phyloP scores from a whole-genome alignment of 1,140 invertebrate genomes.

The Euura saliciscinereae region DNA sequence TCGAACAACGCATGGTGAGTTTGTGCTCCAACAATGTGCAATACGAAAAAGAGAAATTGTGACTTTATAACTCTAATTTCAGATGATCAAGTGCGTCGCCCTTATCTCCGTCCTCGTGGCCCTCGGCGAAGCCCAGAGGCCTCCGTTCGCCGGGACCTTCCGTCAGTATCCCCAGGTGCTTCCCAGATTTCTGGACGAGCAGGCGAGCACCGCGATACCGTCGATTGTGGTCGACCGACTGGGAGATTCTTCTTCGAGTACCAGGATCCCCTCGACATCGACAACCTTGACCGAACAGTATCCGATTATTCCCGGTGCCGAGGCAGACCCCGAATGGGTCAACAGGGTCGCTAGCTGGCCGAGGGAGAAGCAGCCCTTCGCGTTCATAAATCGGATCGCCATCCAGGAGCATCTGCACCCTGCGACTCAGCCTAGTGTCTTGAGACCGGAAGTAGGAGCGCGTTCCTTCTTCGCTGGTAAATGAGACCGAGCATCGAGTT shows the following conservation, averaged over 20 bases:
- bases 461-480: no score
- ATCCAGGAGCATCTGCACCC: conserved; percentile 48
- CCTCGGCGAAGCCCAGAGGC: conserved; percentile 31
- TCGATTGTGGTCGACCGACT: not conserved
- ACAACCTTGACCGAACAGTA: conserved; percentile 53
- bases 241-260: not conserved
- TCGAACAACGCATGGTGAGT: no score
- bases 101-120: conserved; percentile 25
- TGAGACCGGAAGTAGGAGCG: not conserved
- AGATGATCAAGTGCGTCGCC: conserved; percentile 29
- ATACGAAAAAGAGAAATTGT: no score
- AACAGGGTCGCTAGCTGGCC: conserved; percentile 61
- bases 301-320: conserved; percentile 51
- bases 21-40: no score
- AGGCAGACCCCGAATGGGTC: conserved; percentile 55
- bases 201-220: not conserved
- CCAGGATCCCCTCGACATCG: conserved; percentile 42
- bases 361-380: conserved; percentile 63
- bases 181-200: conserved; percentile 31
- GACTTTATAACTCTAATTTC: conserved; percentile 3
- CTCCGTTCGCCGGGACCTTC: conserved; percentile 34
- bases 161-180: conserved; percentile 31
- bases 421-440: not conserved
- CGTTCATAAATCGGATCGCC: conserved; percentile 62
- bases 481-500: no score